These are phyloP conservation scores for Sprattus sprattus DNA, from an alignment of 2,113 vertebrate species.

Conservation along the genomic window DNA sequence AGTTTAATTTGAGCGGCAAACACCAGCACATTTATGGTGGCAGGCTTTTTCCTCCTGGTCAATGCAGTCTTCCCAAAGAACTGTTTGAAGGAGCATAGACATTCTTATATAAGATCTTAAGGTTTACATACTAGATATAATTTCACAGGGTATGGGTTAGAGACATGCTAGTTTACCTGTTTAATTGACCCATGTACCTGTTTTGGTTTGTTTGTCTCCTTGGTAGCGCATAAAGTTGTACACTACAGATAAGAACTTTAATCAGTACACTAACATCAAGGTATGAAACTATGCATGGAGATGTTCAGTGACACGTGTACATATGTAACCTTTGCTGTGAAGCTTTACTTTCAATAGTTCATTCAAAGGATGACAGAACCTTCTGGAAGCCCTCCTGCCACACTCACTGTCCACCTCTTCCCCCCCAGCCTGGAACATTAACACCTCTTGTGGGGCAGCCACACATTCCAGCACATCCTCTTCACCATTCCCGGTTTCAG, in stretches of 20 bases:
- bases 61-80: too few relatives aligned
- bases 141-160: too few relatives aligned
- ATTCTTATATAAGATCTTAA: too few relatives aligned
- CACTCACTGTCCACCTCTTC: neutral
- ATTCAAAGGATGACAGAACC: neutral
- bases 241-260: too few relatives aligned
- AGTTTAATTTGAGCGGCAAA: neutral
- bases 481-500: constrained; percentile 56
- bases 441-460: constrained; percentile 55
- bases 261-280: neutral
- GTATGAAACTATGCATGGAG: neutral
- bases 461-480: neutral
- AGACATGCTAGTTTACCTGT: too few relatives aligned
- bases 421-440: constrained; percentile 26
- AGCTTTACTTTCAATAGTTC: neutral
- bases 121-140: too few relatives aligned
- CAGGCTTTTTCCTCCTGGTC: neutral
- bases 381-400: neutral
- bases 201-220: too few relatives aligned
- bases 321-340: neutral
- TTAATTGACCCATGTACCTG: too few relatives aligned
- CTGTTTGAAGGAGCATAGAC: too few relatives aligned
- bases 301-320: neutral
- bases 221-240: too few relatives aligned
- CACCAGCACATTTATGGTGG: neutral